phyloP scores from a whole-genome alignment of 2,888 invertebrate species.

The Chaetoderma sp. region DNA sequence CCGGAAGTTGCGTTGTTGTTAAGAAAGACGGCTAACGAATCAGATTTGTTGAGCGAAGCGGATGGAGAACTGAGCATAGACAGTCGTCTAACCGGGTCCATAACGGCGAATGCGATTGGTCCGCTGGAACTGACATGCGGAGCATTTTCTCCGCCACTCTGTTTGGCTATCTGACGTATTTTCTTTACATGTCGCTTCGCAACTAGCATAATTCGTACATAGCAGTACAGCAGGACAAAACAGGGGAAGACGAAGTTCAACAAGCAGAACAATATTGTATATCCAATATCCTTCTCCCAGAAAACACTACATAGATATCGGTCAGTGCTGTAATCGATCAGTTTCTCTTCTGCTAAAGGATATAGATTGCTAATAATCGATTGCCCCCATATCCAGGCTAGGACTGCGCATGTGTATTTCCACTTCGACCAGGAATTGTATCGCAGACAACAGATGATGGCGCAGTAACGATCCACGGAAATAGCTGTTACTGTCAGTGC shows the following conservation, averaged over 20 bases:
- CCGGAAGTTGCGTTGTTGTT: background rate
- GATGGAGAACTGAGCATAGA: conserved; percentile 40
- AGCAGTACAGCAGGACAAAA: conserved; percentile 30
- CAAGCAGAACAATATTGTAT: conserved; percentile 15
- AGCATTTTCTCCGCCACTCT: conserved; percentile 14
- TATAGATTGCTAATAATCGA: conserved; percentile 22
- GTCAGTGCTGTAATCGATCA: background rate
- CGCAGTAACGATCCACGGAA: conserved; percentile 40
- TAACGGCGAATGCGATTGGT: conserved; percentile 34
- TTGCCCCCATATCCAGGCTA: conserved; percentile 28
- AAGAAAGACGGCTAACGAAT: conserved; percentile 7
- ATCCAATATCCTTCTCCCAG: conserved; percentile 19
- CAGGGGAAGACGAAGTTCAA: conserved; percentile 25
- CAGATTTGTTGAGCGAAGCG: conserved; percentile 10
- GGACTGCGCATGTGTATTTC: conserved; percentile 20
- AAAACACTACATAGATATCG: conserved; percentile 17
- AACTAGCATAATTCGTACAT: conserved; percentile 36
- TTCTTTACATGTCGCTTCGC: conserved; percentile 37
- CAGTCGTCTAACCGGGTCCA: conserved; percentile 34
- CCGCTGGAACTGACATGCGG: conserved; percentile 24
- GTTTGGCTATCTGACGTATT: conserved; percentile 32
- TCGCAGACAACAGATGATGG: conserved; percentile 41
- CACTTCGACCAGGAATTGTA: conserved; percentile 38
- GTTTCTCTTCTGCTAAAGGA: conserved; percentile 22
- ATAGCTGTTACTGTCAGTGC: conserved; percentile 34